Evolutionary conservation across 30 jellyfish, hydroid and myxozoan species (phyloP).

Genomic region (Morbakka virulenta): DNA sequence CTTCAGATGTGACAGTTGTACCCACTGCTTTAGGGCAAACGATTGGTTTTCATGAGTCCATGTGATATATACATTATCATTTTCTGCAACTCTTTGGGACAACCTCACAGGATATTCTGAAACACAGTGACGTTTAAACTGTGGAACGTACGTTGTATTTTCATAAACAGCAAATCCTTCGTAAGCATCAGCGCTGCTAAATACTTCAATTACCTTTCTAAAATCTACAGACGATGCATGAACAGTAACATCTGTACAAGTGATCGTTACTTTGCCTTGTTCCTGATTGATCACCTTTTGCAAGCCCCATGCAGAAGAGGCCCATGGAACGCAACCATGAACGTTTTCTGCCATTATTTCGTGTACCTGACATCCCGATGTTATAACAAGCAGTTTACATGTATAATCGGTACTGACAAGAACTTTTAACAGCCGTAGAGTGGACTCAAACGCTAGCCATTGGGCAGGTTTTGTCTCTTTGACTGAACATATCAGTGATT

Average conservation of each 20-base stretch:
- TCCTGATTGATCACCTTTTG: conserved; percentile 51
- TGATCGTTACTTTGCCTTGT: conserved; percentile 33
- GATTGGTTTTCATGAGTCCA: conserved; percentile 14
- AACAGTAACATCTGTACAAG: conserved; percentile 18
- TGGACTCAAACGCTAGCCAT: conserved; percentile 61
- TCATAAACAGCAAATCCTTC: not conserved
- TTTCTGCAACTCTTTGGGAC: not conserved
- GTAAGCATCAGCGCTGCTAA: not conserved
- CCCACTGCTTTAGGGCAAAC: conserved; percentile 13
- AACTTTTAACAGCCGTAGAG: conserved; percentile 31
- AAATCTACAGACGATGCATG: conserved; percentile 28
- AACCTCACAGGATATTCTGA: too few species aligned
- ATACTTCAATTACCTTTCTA: not conserved
- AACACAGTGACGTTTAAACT: not conserved
- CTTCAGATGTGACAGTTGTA: not conserved
- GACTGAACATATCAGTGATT: not conserved
- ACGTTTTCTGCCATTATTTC: not conserved
- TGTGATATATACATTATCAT: conserved; percentile 23
- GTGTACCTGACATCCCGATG: conserved; percentile 7
- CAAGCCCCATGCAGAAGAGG: conserved; percentile 52
- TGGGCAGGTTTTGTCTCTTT: conserved; percentile 18
- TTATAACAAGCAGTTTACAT: conserved; percentile 30
- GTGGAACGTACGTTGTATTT: not conserved
- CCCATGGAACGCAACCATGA: conserved; percentile 43
- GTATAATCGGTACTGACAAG: not conserved